Conservation (phyloP, 2,797 vertebrate genomes). For the Melanotaenia pygmaea region DNA sequence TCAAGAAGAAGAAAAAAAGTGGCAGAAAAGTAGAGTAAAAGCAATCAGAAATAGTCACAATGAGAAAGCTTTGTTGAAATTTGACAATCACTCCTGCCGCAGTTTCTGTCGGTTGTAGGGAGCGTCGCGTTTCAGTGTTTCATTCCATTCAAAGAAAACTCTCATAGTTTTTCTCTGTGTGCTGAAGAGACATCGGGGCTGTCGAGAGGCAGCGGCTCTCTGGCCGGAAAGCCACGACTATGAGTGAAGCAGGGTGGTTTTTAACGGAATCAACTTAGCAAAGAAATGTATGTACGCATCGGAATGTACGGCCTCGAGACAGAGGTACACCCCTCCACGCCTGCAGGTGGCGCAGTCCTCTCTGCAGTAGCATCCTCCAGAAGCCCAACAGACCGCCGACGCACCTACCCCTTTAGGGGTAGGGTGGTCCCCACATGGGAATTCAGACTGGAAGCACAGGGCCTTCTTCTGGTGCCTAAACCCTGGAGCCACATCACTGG, state of each 20-base stretch:
- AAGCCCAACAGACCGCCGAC: constrained; percentile 62
- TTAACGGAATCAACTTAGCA: constrained; percentile 70
- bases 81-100: constrained; percentile 96
- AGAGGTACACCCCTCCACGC: constrained; percentile 62
- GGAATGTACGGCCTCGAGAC: constrained; percentile 81
- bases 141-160: constrained; percentile 58
- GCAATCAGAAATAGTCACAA: constrained; percentile 83
- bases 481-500: constrained; percentile 77
- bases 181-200: constrained; percentile 49
- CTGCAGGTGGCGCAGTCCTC: constrained; percentile 51
- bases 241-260: constrained; percentile 74
- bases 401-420: constrained; percentile 27
- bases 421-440: constrained; percentile 52
- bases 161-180: constrained; percentile 55
- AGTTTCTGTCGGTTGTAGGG: constrained; percentile 79
- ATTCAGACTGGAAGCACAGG: constrained; percentile 80
- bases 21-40: constrained; percentile 68
- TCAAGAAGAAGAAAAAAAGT: constrained; percentile 42
- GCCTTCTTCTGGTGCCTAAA: constrained; percentile 81
- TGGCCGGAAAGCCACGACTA: constrained; percentile 36
- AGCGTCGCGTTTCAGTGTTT: constrained; percentile 71
- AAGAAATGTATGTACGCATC: constrained; percentile 79
- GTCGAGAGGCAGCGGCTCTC: constrained; percentile 37
- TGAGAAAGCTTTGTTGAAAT: constrained; percentile 92
- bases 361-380: constrained; percentile 64